These are phyloP conservation scores for Ypsolopha sequella DNA, from an alignment of 2,888 invertebrate species.

Conservation along the genomic window DNA sequence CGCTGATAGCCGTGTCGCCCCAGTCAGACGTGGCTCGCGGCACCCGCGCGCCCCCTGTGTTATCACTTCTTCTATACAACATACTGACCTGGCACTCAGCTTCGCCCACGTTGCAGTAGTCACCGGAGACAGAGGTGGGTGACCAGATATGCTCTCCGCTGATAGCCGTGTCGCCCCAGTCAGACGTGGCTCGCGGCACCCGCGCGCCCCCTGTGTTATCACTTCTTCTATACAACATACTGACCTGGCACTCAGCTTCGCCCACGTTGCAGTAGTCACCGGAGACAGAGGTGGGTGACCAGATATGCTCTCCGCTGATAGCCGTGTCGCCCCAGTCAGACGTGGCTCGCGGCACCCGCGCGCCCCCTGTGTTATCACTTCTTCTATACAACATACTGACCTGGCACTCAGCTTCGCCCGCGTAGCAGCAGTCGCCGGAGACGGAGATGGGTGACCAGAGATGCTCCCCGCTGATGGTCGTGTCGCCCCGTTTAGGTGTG, in stretches of 20 bases:
- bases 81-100: constrained; percentile 87
- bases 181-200: constrained; percentile 83
- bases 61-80: constrained; percentile 46
- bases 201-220: no score
- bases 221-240: constrained; percentile 63
- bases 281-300: constrained; percentile 92
- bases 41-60: no score
- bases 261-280: constrained; percentile 95
- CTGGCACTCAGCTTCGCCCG: constrained; percentile 89
- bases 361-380: no score
- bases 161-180: constrained; percentile 88
- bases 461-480: constrained; percentile 92
- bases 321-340: constrained; percentile 91
- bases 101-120: constrained; percentile 93
- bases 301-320: constrained; percentile 93
- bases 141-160: constrained; percentile 96
- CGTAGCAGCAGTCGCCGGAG: constrained; percentile 95
- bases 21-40: constrained; percentile 89
- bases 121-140: constrained; percentile 91
- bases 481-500: constrained; percentile 90
- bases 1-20: constrained; percentile 88
- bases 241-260: constrained; percentile 88
- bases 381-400: constrained; percentile 68
- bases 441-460: constrained; percentile 93
- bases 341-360: constrained; percentile 78